phyloP scores from a whole-genome alignment of 2,797 vertebrate species.

The Notolepis coatsorum region DNA sequence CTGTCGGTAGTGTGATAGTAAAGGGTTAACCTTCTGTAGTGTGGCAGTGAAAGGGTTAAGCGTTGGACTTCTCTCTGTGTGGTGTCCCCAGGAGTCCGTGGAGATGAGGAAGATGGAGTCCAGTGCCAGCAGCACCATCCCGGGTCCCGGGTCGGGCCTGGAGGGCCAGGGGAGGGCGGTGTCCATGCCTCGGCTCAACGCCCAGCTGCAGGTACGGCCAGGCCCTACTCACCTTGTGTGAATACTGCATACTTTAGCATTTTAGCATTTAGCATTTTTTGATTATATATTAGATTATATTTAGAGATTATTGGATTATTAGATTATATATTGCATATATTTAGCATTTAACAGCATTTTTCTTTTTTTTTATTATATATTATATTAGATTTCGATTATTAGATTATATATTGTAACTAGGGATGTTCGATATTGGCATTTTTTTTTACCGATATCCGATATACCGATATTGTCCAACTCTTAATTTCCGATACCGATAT shows the following conservation, averaged over 20 bases:
- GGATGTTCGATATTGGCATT: too few species aligned
- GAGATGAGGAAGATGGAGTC: conserved; percentile 91
- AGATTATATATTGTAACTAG: too few species aligned
- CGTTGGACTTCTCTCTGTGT: conserved; percentile 1
- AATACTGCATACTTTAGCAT: conserved; percentile 5
- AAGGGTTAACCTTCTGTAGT: too few species aligned
- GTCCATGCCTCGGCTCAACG: conserved; percentile 93
- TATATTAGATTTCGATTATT: not conserved
- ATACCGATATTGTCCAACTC: too few species aligned
- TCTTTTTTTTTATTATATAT: not conserved
- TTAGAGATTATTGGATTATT: too few species aligned
- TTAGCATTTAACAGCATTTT: not conserved
- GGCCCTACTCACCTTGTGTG: not conserved
- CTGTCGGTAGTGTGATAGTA: too few species aligned
- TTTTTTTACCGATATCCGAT: too few species aligned
- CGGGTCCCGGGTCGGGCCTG: conserved; percentile 82
- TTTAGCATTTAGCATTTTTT: not conserved
- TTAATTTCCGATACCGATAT: too few species aligned
- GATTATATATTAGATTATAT: not conserved
- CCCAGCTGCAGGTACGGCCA: conserved; percentile 87
- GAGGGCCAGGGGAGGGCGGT: conserved; percentile 91
- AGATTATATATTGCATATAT: conserved; percentile 4
- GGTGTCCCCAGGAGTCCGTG: conserved; percentile 80
- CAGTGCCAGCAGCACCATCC: conserved; percentile 70
- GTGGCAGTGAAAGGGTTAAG: too few species aligned